Percentiles rank a stretch among this genome's conserved stretches.
phyloP scores from a whole-genome alignment of 2,113 vertebrate species.

The Rynchops niger region DNA sequence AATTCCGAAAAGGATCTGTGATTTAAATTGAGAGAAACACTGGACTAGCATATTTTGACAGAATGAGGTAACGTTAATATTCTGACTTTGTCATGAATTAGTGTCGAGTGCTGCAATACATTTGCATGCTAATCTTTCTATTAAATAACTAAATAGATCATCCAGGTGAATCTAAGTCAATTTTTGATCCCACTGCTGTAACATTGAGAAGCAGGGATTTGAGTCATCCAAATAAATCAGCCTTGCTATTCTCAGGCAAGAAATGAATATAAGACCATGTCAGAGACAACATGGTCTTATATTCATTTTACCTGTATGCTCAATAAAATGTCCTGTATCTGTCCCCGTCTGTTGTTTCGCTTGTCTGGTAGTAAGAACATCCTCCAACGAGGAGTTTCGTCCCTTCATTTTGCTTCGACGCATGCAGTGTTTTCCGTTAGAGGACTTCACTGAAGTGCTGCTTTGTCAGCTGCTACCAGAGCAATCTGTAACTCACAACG shows the following conservation, averaged over 20 bases:
- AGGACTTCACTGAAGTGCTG: neutral
- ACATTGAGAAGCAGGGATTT: neutral
- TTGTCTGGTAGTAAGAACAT: neutral
- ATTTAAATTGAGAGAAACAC: neutral
- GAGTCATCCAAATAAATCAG: neutral
- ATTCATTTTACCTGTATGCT: neutral
- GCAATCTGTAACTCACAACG: neutral
- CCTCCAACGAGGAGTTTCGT: neutral
- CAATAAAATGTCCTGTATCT: neutral
- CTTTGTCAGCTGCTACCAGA: neutral
- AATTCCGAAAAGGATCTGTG: slow-evolving; percentile 23
- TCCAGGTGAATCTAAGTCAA: neutral
- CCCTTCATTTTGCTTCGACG: neutral
- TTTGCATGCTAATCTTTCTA: slow-evolving; percentile 45
- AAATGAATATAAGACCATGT: too few relatives aligned
- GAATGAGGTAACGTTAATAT: slow-evolving; percentile 53
- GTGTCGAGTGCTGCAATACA: neutral
- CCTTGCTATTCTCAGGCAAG: neutral
- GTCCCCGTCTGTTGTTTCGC: neutral
- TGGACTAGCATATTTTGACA: slow-evolving; percentile 29
- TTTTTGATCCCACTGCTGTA: neutral
- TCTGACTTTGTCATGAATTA: neutral
- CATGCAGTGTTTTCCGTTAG: neutral
- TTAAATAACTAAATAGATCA: neutral
- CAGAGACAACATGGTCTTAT: neutral